These are phyloP conservation scores for Coptotermes formosanus DNA, from an alignment of 1,140 invertebrate species.

Conservation along the genomic window DNA sequence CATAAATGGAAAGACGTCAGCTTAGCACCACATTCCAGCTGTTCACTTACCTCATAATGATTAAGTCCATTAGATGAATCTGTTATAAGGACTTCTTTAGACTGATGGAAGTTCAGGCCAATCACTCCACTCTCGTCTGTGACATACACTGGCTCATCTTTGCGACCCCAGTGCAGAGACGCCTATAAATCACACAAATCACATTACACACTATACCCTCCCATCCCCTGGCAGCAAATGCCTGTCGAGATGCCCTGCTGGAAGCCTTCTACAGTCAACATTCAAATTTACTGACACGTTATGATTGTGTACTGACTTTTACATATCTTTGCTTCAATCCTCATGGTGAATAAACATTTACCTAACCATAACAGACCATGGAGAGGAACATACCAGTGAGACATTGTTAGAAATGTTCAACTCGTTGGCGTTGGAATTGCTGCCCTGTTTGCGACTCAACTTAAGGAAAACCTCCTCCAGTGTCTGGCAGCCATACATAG, in stretches of 20 bases:
- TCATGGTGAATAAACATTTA: too few species aligned
- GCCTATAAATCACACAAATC: slow-evolving; percentile 48
- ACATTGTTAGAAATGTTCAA: slow-evolving; percentile 74
- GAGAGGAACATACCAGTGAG: slow-evolving; percentile 54
- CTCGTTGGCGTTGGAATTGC: slow-evolving; percentile 31
- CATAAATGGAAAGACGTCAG: too few species aligned
- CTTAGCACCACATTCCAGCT: too few species aligned
- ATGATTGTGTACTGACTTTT: too few species aligned
- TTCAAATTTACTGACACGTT: too few species aligned
- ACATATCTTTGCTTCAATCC: too few species aligned
- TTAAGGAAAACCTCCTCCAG: slow-evolving; percentile 89
- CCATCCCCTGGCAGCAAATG: background rate
- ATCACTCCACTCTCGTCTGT: slow-evolving; percentile 77
- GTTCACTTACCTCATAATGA: slow-evolving; percentile 49
- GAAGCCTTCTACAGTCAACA: background rate
- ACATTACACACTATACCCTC: background rate
- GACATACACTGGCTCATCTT: slow-evolving; percentile 77
- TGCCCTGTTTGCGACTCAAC: slow-evolving; percentile 44
- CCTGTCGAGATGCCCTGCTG: background rate
- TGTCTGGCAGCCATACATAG: slow-evolving; percentile 77
- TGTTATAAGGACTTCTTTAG: slow-evolving; percentile 79
- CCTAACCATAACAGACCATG: too few species aligned
- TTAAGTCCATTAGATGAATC: slow-evolving; percentile 60
- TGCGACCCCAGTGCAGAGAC: slow-evolving; percentile 69
- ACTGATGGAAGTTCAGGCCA: slow-evolving; percentile 84